A percentile compares a stretch with the other conserved stretches of the same genome.
Conservation (phyloP, 30 jellyfish, hydroid and myxozoan species). For the Aurelia sp. region DNA sequence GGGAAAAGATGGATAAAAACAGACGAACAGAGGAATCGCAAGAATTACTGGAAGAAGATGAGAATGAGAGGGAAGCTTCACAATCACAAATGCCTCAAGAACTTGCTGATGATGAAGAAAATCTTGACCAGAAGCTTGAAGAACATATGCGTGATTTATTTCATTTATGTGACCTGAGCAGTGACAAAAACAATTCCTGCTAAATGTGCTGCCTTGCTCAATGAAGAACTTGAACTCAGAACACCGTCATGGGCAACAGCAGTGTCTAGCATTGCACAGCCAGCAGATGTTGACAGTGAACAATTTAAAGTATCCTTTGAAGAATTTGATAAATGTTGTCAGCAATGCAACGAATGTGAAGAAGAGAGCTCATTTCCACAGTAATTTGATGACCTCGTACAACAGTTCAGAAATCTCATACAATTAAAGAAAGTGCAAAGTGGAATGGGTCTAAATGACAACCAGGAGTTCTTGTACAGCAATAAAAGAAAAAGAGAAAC, state of each 20-base stretch:
- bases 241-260: neutral
- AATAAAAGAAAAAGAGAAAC: slow-evolving; percentile 13
- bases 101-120: neutral
- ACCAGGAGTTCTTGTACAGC: slow-evolving; percentile 29
- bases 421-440: slow-evolving; percentile 3
- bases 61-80: too few relatives aligned
- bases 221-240: neutral
- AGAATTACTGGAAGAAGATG: too few relatives aligned
- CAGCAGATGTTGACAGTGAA: too few relatives aligned
- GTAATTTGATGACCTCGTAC: slow-evolving; percentile 13
- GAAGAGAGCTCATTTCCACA: neutral
- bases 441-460: slow-evolving; percentile 50
- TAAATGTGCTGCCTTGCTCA: slow-evolving; percentile 34
- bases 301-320: too few relatives aligned
- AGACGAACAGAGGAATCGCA: too few relatives aligned
- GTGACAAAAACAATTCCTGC: slow-evolving; percentile 47
- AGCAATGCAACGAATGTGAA: too few relatives aligned
- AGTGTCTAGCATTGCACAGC: too few relatives aligned
- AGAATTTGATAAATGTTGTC: too few relatives aligned
- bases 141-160: slow-evolving; percentile 38
- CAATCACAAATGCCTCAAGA: too few relatives aligned
- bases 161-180: slow-evolving; percentile 36
- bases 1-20: too few relatives aligned
- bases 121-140: slow-evolving; percentile 28
- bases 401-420: slow-evolving; percentile 7